Conservation (phyloP, 2,888 invertebrate genomes). For the Drosophila yooni region DNA sequence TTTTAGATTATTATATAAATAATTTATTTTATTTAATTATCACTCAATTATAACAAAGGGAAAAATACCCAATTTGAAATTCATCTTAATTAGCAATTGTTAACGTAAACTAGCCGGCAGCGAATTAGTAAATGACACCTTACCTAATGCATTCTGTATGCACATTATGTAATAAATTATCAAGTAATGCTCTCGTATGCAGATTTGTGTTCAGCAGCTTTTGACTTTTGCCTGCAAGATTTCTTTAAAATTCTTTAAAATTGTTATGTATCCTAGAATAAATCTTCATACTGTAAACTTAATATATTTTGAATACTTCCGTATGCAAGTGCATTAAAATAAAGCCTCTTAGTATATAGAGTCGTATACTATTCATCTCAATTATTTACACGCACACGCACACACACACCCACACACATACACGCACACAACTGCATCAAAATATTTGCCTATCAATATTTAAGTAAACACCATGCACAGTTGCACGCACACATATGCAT, state of each 20-base stretch:
- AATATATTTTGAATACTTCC: not conserved
- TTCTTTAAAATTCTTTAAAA: not conserved
- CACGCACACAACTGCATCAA: not conserved
- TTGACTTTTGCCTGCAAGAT: not conserved
- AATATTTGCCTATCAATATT: conserved; percentile 2
- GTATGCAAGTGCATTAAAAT: not conserved
- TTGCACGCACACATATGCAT: not conserved
- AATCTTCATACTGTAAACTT: not conserved
- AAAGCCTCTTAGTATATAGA: not conserved
- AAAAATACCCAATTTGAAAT: not conserved
- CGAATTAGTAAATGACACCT: not conserved
- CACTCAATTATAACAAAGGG: not conserved
- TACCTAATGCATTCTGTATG: not conserved
- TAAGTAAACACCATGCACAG: not conserved
- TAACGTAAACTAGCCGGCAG: not conserved
- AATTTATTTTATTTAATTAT: not conserved
- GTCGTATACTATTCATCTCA: not conserved
- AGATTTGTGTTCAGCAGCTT: not conserved
- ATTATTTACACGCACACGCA: not conserved
- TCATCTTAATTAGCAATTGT: not conserved
- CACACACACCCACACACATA: not conserved
- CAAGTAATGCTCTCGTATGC: not conserved
- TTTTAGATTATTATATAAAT: not conserved
- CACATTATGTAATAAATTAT: not conserved
- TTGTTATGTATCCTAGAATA: not conserved